Evolutionary conservation across 2,113 vertebrate species (phyloP), one percentile per base, ranked within the genome.

Genomic region (Boulengeromyrus knoepffleri): DNA sequence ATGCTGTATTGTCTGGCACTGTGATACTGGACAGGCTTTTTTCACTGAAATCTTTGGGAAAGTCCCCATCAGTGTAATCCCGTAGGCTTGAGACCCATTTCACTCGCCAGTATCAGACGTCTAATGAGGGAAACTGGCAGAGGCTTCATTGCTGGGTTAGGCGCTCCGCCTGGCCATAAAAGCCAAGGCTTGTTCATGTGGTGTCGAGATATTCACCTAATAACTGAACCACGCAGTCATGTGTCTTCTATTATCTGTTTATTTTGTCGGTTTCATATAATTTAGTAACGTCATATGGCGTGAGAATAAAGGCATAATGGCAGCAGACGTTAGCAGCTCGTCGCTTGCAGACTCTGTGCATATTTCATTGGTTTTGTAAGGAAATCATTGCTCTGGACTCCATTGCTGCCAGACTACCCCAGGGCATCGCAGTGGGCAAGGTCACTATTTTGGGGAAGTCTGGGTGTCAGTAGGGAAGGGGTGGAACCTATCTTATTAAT

Each of bases 221-320:
- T 90, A 92, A 92, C 92, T 90, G 93, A 93, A 89, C 93, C 92
- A 90, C 92, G 91, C 88, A 80, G 91, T 93, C 92, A 93, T 93
- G 93, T 94, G 94, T 93, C 90, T 91, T 90, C 83, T 89, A 93
- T 94, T 93, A 93, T 90, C 91, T 91, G 90, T 92, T 93, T 88
- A 92, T 90, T 90, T 91, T 17, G 62, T 31, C 24, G 1, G 88
- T 21, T 88, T 88, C 62, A 13, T 74, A 74, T 89, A 91, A 92
- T 92, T 92, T 92, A 90, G 91, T 92, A 92, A 91, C 90, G 92
- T 92, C 85, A 58, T 8, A 90, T 94, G 93, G 93, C 91, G 93
- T 89, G 85, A 17, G 39, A 93, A 91, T 92, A 93, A 85, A 94
- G 92, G 6, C 49, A 86, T 91, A 46, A 88, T 90, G 92, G 93